Base-by-base conservation (phyloP, 2,888 invertebrate species). In the Geotrupes spiniger region DNA sequence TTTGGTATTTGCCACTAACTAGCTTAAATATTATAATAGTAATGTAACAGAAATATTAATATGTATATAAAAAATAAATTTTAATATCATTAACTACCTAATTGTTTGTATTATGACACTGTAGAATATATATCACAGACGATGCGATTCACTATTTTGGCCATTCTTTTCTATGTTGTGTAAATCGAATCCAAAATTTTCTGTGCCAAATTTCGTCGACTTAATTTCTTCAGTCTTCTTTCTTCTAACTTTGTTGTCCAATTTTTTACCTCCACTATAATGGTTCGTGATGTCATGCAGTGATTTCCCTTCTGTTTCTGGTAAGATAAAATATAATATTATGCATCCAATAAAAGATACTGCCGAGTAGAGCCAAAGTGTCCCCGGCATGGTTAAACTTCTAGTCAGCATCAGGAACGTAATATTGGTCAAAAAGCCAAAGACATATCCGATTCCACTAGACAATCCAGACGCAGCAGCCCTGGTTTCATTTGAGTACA, bases 221-320 rank as follows among this genome's bases (percentile, higher is more conserved):
- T 48, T 53, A 55, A 6, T 60, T 63, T 33, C 40, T 49, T 48
- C 42, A 29, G 14, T 3, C 11, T 41, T 15, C 38, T 74, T 73
- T 36, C 69, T 68, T 39, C 72, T 72, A 2, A 79, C 76, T 46
- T 71, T 61, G 53, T 80, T 80, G 2, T 66, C 70, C 12, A 81
- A 63, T 54, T 74, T 79, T 36, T 73, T 75, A 16, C 77, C 66
- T 0, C 85, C 84, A 1, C 81, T 77, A 59, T 82, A 87, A 66
- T 87, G 86, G 49, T 82, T 79, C 59, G 84, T 81, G 40, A 89
- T 87, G 58, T 87, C 86, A 44, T 77, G 76, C 31, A 91, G 69
- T 0, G 81, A 82, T 62, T 87, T 82, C 0, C 89, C 89, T 68
- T 91, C 91, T 0, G 92, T 92, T 75, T 92, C 92, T 0, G 91